phyloP scores from a whole-genome alignment of 2,113 vertebrate species.

The Excalfactoria chinensis region DNA sequence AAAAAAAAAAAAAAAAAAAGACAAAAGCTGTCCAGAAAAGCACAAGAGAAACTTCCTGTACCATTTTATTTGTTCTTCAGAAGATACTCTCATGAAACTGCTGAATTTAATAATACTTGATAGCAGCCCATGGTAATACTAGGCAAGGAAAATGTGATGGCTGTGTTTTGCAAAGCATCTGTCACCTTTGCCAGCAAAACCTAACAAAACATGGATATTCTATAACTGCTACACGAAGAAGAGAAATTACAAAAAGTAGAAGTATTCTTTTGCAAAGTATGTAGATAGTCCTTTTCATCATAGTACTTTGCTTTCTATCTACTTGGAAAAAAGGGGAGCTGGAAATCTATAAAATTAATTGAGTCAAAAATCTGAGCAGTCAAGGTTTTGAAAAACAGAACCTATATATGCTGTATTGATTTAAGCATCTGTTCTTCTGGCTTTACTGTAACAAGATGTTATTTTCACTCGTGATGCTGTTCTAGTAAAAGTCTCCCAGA shows the following conservation, averaged over 20 bases:
- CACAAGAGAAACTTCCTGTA: background rate
- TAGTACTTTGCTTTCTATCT: background rate
- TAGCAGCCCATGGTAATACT: background rate
- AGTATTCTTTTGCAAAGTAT: background rate
- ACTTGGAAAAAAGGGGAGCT: background rate
- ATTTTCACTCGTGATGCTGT: background rate
- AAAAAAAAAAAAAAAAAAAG: background rate
- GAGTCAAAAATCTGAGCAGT: background rate
- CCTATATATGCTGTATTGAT: background rate
- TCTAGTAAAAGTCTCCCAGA: background rate
- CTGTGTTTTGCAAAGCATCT: background rate
- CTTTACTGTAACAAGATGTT: constrained; percentile 25
- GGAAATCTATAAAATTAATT: background rate
- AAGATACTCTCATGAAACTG: background rate
- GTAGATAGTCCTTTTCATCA: background rate
- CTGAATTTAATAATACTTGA: background rate
- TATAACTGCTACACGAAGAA: background rate
- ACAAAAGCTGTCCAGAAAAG: background rate
- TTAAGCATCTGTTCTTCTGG: constrained; percentile 19
- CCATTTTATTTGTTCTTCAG: background rate
- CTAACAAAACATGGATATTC: background rate
- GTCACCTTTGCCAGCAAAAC: background rate
- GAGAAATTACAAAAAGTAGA: background rate
- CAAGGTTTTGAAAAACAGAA: background rate
- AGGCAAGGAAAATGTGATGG: background rate